Evolutionary conservation across 2,113 vertebrate species (phyloP).

Genomic region (Otus sunia): DNA sequence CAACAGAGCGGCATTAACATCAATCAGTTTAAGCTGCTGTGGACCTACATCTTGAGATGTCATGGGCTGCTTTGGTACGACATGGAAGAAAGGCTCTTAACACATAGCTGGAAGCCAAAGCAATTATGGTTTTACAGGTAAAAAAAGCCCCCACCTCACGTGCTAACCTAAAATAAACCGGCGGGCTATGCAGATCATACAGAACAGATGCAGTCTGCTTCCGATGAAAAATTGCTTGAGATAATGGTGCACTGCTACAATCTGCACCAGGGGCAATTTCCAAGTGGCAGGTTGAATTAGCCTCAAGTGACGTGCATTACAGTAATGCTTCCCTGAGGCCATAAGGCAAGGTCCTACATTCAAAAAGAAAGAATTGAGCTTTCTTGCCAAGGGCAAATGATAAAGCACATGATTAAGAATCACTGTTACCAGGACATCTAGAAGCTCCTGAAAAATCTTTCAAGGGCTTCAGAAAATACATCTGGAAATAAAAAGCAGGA

Average conservation of each 20-base stretch:
- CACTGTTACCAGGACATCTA: background rate
- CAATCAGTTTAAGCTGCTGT: background rate
- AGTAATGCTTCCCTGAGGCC: conserved; percentile 27
- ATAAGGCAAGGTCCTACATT: conserved; percentile 12
- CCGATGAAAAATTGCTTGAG: conserved; percentile 16
- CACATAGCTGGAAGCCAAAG: background rate
- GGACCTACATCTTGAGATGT: background rate
- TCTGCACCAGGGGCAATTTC: conserved; percentile 50
- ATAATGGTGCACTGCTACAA: background rate
- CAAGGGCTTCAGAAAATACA: background rate
- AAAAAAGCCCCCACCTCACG: background rate
- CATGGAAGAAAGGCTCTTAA: background rate
- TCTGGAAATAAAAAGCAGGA: background rate
- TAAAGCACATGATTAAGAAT: background rate
- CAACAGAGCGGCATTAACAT: background rate
- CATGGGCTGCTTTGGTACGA: background rate
- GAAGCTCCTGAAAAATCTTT: conserved; percentile 4
- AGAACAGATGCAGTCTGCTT: background rate
- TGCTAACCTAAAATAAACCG: background rate
- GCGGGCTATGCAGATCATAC: background rate
- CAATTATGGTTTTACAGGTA: background rate
- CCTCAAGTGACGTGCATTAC: conserved; percentile 25
- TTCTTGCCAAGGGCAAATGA: conserved; percentile 36
- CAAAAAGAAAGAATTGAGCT: conserved; percentile 11
- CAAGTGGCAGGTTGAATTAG: conserved; percentile 50